Evolutionary conservation across 1,140 invertebrate species (phyloP).

Genomic region (Procambarus clarkii): DNA sequence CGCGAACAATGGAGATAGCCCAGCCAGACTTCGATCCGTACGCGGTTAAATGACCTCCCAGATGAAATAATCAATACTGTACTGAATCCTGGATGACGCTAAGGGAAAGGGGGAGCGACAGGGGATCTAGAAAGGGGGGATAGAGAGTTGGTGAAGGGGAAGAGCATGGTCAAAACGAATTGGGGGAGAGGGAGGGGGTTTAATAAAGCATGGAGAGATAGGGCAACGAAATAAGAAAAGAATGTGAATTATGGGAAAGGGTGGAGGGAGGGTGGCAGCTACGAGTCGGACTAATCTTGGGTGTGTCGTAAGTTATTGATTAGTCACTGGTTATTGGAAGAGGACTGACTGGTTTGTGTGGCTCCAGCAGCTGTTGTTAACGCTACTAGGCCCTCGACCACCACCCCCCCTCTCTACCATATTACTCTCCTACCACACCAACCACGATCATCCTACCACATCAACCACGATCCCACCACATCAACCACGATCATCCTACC

Average conservation of each 20-base stretch:
- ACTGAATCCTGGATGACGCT: background rate
- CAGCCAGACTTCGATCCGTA: background rate
- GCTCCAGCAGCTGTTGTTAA: background rate
- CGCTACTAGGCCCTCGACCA: too few species aligned
- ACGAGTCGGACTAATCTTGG: background rate
- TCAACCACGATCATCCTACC: too few species aligned
- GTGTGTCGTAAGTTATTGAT: slow-evolving; percentile 17
- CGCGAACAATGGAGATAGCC: slow-evolving; percentile 16
- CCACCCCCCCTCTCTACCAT: too few species aligned
- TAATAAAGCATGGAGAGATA: background rate
- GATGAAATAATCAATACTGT: slow-evolving; percentile 10
- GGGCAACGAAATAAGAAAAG: background rate
- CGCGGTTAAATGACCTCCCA: slow-evolving; percentile 18
- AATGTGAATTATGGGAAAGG: background rate
- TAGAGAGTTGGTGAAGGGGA: background rate
- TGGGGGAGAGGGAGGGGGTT: background rate
- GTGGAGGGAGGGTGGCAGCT: background rate
- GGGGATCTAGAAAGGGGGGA: background rate
- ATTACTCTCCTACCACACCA: too few species aligned
- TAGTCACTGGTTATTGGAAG: background rate
- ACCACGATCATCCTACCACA: too few species aligned
- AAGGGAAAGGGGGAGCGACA: background rate
- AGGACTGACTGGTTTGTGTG: background rate
- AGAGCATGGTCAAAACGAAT: background rate
- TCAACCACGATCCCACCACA: too few species aligned